Evolutionary conservation across 2,888 invertebrate genomes (phyloP), one percentile per base, ranked within the genome.

Genomic region (Gasteruption jaculator): DNA sequence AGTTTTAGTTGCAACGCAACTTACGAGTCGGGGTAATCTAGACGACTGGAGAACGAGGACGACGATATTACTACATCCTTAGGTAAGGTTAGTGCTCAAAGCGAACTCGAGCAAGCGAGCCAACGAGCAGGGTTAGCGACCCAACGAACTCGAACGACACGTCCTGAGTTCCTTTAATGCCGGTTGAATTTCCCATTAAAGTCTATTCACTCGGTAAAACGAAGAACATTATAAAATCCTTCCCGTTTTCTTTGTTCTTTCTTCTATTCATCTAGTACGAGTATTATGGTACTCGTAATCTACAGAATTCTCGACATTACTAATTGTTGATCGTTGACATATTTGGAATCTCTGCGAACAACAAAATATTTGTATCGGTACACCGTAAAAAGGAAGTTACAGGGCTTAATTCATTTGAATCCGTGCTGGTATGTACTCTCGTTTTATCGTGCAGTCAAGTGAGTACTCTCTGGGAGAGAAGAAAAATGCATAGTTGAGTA

Each of bases 71-170:
- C 57, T 54, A n/a, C n/a, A n/a, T 50, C 45, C 53, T 60, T 60
- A 58, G 54, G 53, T 53, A 47, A 60, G 60, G 60, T 60, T 56
- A 57, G 57, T n/a, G n/a, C n/a, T n/a, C n/a, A n/a, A n/a, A n/a
- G n/a, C n/a, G n/a, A n/a, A n/a, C n/a, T n/a, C n/a, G 50, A 59
- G 50, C 53, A 40, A 35, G 44, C 48, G 36, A 34, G 38, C 36
- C 22, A 47, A 47, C 44, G 43, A 43, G 48, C 49, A 54, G 54
- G 53, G 58, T 59, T 56, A 53, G 45, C 56, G 54, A 59, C 56
- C 58, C 50, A 49, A 49, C 45, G 40, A 40, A 10, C 7, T 19
- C 43, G 40, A 48, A 38, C 50, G 36, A 34, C 43, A 37, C 41
- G 38, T 41, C 46, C 39, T 12, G 30, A 38, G 44, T 43, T 50